Conservation (phyloP, 2,797 vertebrate species). For the Sebastes minor region DNA sequence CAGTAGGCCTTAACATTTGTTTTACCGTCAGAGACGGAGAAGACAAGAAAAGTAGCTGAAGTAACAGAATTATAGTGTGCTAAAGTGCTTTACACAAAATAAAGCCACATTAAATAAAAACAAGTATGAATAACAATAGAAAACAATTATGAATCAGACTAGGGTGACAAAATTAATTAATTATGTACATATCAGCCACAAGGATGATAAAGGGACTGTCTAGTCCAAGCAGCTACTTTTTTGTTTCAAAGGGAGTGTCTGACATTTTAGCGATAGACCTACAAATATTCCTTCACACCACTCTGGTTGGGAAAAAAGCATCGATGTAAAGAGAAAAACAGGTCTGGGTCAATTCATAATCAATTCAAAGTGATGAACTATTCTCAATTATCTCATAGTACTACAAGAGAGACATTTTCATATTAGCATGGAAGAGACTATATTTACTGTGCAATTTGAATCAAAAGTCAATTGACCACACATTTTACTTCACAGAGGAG, state of each 20-base stretch:
- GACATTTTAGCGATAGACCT: background rate
- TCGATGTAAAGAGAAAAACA: background rate
- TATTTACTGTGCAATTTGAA: background rate
- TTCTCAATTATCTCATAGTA: background rate
- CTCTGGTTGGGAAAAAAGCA: background rate
- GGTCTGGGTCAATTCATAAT: background rate
- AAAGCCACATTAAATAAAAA: constrained; percentile 32
- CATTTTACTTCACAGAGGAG: constrained; percentile 10
- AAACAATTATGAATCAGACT: background rate
- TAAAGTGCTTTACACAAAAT: constrained; percentile 25
- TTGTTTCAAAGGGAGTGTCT: background rate
- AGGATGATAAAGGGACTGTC: background rate
- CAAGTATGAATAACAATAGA: constrained; percentile 14
- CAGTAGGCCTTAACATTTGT: background rate
- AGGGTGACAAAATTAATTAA: background rate
- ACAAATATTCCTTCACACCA: background rate
- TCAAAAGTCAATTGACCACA: constrained; percentile 1
- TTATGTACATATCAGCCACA: background rate
- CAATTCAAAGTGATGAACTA: background rate
- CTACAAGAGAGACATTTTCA: background rate
- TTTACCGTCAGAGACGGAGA: background rate
- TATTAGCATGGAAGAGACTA: background rate
- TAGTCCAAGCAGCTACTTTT: background rate
- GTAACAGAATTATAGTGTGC: background rate
- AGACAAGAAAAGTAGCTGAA: background rate